Evolutionary conservation across 2,888 invertebrate species (phyloP).

Genomic region (Parnassius apollo): DNA sequence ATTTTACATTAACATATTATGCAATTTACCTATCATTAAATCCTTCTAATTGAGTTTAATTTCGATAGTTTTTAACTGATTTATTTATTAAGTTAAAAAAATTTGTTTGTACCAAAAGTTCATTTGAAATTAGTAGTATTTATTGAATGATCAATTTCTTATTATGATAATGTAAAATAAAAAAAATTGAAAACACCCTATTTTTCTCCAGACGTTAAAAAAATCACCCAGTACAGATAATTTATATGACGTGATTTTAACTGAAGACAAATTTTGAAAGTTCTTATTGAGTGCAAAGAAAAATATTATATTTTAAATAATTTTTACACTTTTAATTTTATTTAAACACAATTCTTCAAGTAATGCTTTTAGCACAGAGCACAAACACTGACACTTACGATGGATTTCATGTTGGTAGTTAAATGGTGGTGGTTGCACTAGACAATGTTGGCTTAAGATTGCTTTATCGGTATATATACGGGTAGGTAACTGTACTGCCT

Average conservation of each 20-base stretch:
- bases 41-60: no score
- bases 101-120: no score
- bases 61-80: no score
- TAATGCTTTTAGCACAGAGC: slow-evolving; percentile 38
- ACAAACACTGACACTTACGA: slow-evolving; percentile 73
- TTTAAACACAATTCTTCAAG: slow-evolving; percentile 6
- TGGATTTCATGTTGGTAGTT: slow-evolving; percentile 71
- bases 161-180: no score
- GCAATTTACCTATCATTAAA: no score
- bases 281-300: background rate
- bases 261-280: background rate
- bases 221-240: no score
- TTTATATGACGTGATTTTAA: background rate
- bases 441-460: slow-evolving; percentile 72
- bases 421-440: slow-evolving; percentile 67
- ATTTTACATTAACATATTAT: no score
- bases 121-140: no score
- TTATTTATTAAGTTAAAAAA: no score
- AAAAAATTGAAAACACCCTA: no score
- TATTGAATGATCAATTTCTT: no score
- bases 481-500: slow-evolving; percentile 59
- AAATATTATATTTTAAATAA: background rate
- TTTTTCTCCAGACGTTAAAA: no score
- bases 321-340: slow-evolving; percentile 11
- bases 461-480: slow-evolving; percentile 70